Evolutionary conservation across 1,140 invertebrate species (phyloP), one percentile per base, ranked within the genome.

Genomic region (Bombus ignitus): DNA sequence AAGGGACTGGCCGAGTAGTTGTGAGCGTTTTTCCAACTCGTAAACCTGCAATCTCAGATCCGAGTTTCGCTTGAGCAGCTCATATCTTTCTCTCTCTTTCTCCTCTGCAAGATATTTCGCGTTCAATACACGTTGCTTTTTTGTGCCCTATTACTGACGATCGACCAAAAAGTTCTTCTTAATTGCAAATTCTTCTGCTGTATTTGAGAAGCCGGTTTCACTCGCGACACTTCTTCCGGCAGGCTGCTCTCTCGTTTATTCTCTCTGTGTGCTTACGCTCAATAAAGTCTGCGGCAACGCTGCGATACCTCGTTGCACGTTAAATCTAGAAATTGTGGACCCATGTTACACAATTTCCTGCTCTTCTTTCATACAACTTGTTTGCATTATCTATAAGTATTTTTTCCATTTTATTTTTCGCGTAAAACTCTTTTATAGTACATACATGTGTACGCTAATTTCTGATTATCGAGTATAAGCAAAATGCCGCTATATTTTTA

Each of bases 31-130:
- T 95, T 95, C 95, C 95, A 95, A 94, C 92, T 95, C 94, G 92
- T 94, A 95, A 94, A 95, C 94, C 93, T 95, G 94, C 93, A 95
- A 94, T 94, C 94, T 95, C 92, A 95, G 94, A 93, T 95, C 94
- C 92, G 94, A 93, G 93, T 95, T 95, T 95, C 94, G 94, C 92
- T 95, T 94, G 92, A 94, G 94, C 92, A 95, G 95, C 91, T 95
- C 95, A 94, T 95, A 95, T 94, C 94, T 95, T 94, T 95, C 92
- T 94, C 93, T 94, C 93, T 94, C 93, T 95, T 94, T 95, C 92
- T 95, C 94, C 93, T 95, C 95, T 95, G 95, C 92, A 95, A 95
- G 94, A 95, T 88, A 95, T 94, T 95, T 94, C 93, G 94, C 94
- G 94, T 92, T 94, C 94, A 95, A 94, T 94, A 95, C 84, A 90